Base-by-base conservation (phyloP, 2,113 vertebrate species). In the Petroica traversi region DNA sequence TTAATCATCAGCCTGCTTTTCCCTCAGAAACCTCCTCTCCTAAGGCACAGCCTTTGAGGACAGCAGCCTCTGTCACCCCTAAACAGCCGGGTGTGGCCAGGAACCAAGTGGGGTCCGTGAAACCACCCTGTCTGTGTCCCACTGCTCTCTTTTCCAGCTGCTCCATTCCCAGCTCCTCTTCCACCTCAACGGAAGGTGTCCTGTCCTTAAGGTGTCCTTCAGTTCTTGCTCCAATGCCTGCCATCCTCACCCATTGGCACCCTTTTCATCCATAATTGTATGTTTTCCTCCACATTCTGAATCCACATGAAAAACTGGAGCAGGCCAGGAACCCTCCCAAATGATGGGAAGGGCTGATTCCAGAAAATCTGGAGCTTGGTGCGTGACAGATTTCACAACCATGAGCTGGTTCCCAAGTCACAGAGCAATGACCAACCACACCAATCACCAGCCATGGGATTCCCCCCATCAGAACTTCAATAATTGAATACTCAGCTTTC, bases 1-100 rank as follows among this genome's bases (percentile, higher is more conserved):
- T 91, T 86, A 93, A 92, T 91, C 88, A 84, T 55, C 8, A 74
- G 41, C 36, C 83, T 84, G 55, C 59, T 91, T 93, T 78, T 83
- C 43, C 73, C 79, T 84, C n/a, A 22, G 91, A 92, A 92, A 25
- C 46, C 62, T 59, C 72, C n/a, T 69, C 33, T 89, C 9, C 33
- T 36, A 59, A 74, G 82, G 33, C 34, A n/a, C 58, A 66, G 57
- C n/a, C 22, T 78, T 49, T 38, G 51, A 85, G 71, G 66, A 33
- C 63, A 59, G 88, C 58, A 92, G 40, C 55, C 61, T 85, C 33
- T n/a, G 57, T 34, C 61, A n/a, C 14, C 64, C 51, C 57, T 19
- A 5, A 87, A 36, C 7, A 66, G 24, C 26, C 89, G 84, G 66
- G 25, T 11, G 3, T 55, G 46, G 46, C 67, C 79, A 11, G 22